phyloP scores from a whole-genome alignment of 2,113 vertebrate species.

The Lampris incognitus region DNA sequence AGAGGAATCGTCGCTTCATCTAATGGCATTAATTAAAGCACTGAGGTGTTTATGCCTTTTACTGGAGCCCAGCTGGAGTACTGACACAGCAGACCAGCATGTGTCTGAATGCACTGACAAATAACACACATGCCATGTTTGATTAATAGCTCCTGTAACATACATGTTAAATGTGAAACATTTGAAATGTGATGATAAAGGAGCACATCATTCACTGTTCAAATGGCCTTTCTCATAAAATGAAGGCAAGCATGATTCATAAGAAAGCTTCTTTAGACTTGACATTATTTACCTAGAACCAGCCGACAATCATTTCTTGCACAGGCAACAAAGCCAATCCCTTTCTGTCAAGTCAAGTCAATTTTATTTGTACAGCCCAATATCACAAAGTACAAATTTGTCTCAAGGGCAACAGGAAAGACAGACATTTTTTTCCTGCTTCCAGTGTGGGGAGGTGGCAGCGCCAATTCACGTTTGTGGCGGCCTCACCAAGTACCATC shows the following conservation, averaged over 20 bases:
- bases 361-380: too few relatives aligned
- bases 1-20: conserved; percentile 53
- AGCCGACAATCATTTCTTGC: conserved; percentile 30
- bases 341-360: neutral
- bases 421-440: too few relatives aligned
- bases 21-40: conserved; percentile 68
- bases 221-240: conserved; percentile 68
- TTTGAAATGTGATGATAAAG: conserved; percentile 76
- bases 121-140: conserved; percentile 66
- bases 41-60: conserved; percentile 67
- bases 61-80: conserved; percentile 22
- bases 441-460: too few relatives aligned
- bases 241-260: conserved; percentile 62
- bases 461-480: too few relatives aligned
- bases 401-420: too few relatives aligned
- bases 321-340: conserved; percentile 13
- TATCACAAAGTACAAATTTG: too few relatives aligned
- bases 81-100: conserved; percentile 57
- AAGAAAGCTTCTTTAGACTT: conserved; percentile 60
- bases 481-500: too few relatives aligned
- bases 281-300: conserved; percentile 55
- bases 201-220: conserved; percentile 75
- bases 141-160: conserved; percentile 77
- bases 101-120: conserved; percentile 64
- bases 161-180: conserved; percentile 67